These are phyloP conservation scores for Brachyptera putata DNA, from an alignment of 2,888 invertebrate species.

Conservation along the genomic window DNA sequence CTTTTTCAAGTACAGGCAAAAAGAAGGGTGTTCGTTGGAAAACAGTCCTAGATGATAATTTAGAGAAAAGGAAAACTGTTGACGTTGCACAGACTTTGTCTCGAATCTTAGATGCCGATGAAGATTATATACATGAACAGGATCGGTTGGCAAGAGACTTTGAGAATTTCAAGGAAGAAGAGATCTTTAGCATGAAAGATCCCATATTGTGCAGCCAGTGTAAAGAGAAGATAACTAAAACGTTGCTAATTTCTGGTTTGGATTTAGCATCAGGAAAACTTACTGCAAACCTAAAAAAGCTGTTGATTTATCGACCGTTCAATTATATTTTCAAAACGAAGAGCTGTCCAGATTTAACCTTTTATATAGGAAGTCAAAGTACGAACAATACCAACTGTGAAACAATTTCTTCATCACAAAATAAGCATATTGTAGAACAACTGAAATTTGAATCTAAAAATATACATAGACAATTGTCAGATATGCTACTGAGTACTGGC, in stretches of 20 bases:
- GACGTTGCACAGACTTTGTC: constrained; percentile 36
- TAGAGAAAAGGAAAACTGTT: constrained; percentile 36
- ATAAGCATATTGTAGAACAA: neutral
- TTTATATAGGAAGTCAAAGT: neutral
- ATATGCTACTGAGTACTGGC: neutral
- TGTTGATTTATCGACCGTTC: constrained; percentile 6
- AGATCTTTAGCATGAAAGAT: neutral
- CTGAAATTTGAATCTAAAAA: neutral
- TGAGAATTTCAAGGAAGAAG: too few species aligned
- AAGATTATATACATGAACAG: constrained; percentile 7
- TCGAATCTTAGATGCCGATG: constrained; percentile 13
- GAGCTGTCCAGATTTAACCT: constrained; percentile 13
- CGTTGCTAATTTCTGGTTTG: neutral
- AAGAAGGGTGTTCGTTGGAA: constrained; percentile 43
- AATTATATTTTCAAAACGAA: constrained; percentile 5
- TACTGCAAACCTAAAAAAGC: neutral
- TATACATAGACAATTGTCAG: too few species aligned
- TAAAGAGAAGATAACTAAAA: neutral
- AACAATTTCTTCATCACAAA: neutral
- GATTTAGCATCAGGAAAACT: constrained; percentile 13
- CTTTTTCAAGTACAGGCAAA: constrained; percentile 35
- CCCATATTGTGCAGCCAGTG: neutral
- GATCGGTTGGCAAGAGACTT: neutral
- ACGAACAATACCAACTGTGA: neutral
- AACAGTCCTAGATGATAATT: constrained; percentile 34